A percentile compares a stretch with the other conserved stretches of the same genome.
These are phyloP conservation scores for Xestia c-nigrum DNA, from an alignment of 2,888 invertebrate genomes.

Conservation along the genomic window DNA sequence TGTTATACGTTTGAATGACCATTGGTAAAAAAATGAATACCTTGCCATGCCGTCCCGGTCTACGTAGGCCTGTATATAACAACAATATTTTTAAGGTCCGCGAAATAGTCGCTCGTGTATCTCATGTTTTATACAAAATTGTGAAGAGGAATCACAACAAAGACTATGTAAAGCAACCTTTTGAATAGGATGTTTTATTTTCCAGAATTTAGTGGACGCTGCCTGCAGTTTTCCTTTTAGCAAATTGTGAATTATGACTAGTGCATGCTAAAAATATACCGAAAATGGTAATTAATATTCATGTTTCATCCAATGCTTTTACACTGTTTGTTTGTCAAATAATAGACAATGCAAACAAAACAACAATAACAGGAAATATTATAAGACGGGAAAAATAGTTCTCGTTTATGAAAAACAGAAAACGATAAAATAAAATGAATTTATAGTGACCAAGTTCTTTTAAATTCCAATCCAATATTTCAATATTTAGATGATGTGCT, in stretches of 20 bases:
- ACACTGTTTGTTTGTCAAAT: neutral
- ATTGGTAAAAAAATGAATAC: too few relatives aligned
- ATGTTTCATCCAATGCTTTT: slow-evolving; percentile 6
- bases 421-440: too few relatives aligned
- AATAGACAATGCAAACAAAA: neutral
- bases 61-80: neutral
- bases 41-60: too few relatives aligned
- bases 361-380: neutral
- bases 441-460: too few relatives aligned
- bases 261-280: slow-evolving; percentile 19
- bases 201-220: slow-evolving; percentile 32
- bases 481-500: too few relatives aligned
- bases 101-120: slow-evolving; percentile 1
- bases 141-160: slow-evolving; percentile 41
- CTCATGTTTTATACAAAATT: slow-evolving; percentile 19
- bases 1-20: too few relatives aligned
- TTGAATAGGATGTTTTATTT: slow-evolving; percentile 49
- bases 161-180: slow-evolving; percentile 47
- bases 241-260: slow-evolving; percentile 56
- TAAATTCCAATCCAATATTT: too few relatives aligned
- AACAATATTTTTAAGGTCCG: neutral
- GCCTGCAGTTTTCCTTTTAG: slow-evolving; percentile 55
- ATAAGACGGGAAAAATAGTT: slow-evolving; percentile 1
- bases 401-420: neutral
- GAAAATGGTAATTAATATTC: slow-evolving; percentile 28